Evolutionary conservation across 2,888 invertebrate species (phyloP), one percentile per base, ranked within the genome.

Genomic region (Leptopilina syphax): DNA sequence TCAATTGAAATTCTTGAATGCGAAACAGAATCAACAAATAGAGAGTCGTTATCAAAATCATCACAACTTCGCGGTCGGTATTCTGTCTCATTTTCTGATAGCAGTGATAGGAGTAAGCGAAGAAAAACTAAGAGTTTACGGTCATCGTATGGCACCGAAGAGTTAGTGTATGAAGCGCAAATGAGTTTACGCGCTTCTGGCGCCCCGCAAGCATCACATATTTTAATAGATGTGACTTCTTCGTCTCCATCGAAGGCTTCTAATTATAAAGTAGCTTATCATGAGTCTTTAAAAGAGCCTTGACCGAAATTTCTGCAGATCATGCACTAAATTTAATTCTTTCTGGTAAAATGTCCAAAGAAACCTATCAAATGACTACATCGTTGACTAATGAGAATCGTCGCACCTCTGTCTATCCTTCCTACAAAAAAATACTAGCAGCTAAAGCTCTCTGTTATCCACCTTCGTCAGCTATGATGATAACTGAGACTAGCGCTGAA

Each of bases 131-230:
- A 77, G 50, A 63, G 65, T 57, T 67, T 81, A 34, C 77, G 79
- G 34, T 34, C 41, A 50, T 66, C 79, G n/a, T 57, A 68, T 63
- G 18, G 24, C 77, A 60, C 77, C 13, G 70, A 77, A 34, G 76
- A 81, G 57, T 77, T 81, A 60, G 41, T 65, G 9, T 80, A 67
- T 57, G 77, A 79, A 63, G 47, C 79, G 24, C 68, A 76, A 18
- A 77, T 81, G 79, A 81, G 78, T 66, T 80, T 80, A 65, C 81
- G 79, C 24, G 65, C 81, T 13, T 57, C 63, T 65, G 79, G 80
- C 57, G 65, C 65, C n/a, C 27, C 66, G 41, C 24, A 60, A 77
- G 79, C 81, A 47, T 68, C 81, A 50, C 41, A 44, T 65, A 65
- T 81, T 18, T 27, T 81, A 41, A 79, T 66, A 78, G 77, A 81